A percentile compares a stretch with the other conserved stretches of the same genome.
phyloP scores from a whole-genome alignment of 2,797 vertebrate genomes.

The Eremophila alpestris region DNA sequence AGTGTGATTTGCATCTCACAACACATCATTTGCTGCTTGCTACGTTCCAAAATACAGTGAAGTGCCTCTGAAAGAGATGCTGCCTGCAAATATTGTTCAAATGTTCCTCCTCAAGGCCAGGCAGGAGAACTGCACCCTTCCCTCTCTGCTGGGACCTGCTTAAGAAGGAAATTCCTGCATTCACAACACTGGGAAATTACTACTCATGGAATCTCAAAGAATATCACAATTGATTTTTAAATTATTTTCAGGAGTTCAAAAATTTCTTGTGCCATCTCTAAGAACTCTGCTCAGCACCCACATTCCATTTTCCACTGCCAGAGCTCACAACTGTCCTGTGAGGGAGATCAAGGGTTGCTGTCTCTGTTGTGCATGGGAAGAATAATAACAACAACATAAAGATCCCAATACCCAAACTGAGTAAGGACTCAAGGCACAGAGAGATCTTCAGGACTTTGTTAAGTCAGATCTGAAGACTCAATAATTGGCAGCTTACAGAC shows the following conservation, averaged over 20 bases:
- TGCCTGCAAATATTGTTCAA: neutral
- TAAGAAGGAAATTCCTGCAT: neutral
- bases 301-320: accelerated
- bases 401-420: neutral
- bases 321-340: neutral
- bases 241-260: neutral
- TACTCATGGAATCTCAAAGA: neutral
- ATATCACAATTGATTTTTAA: neutral
- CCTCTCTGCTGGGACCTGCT: neutral
- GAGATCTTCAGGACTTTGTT: neutral
- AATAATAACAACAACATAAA: neutral
- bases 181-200: neutral
- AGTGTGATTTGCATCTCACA: neutral
- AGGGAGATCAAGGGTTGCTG: neutral
- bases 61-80: neutral
- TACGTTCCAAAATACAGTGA: neutral
- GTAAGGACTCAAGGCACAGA: neutral
- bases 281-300: neutral
- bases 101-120: constrained; percentile 48
- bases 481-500: neutral
- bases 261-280: neutral
- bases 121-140: constrained; percentile 29
- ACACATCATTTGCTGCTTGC: neutral
- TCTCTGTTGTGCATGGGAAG: neutral
- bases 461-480: neutral